These are phyloP conservation scores for Acrocephalus arundinaceus DNA, from an alignment of 2,113 vertebrate genomes.

Conservation along the genomic window DNA sequence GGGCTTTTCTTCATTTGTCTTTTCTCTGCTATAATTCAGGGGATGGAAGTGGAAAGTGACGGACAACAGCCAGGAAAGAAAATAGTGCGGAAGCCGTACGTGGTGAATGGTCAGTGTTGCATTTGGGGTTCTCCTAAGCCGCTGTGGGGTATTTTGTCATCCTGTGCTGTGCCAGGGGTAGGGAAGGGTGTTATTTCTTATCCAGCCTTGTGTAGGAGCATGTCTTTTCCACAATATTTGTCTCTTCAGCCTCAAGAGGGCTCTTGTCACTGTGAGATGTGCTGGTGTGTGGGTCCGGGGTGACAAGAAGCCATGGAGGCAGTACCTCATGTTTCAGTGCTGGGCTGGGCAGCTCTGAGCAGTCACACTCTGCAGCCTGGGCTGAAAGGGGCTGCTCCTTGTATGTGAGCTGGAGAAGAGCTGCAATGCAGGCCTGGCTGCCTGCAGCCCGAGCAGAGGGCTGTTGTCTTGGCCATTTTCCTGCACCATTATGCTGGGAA, in stretches of 20 bases:
- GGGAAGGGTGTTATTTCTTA: neutral
- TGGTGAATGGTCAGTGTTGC: constrained; percentile 72
- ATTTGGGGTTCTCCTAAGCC: neutral
- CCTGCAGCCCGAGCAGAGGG: fast-evolving
- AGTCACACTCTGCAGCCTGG: neutral
- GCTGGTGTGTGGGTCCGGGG: neutral
- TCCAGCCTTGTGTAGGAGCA: neutral
- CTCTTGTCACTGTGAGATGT: neutral
- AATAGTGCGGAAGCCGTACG: constrained; percentile 74
- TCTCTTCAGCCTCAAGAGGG: neutral
- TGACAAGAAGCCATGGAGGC: neutral
- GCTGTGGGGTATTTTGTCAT: neutral
- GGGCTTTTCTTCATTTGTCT: neutral
- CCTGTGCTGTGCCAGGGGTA: neutral
- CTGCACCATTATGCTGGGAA: fast-evolving
- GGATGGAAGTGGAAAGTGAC: constrained; percentile 20
- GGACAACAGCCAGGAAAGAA: neutral
- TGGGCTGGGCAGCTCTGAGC: neutral
- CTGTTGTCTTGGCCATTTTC: neutral
- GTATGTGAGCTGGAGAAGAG: neutral
- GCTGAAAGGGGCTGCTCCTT: neutral
- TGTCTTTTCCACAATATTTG: fast-evolving
- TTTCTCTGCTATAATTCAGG: constrained; percentile 39
- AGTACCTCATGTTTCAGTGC: fast-evolving
- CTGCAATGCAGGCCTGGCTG: neutral